phyloP scores from a whole-genome alignment of 2,113 vertebrate genomes.

The Ailurus styani region DNA sequence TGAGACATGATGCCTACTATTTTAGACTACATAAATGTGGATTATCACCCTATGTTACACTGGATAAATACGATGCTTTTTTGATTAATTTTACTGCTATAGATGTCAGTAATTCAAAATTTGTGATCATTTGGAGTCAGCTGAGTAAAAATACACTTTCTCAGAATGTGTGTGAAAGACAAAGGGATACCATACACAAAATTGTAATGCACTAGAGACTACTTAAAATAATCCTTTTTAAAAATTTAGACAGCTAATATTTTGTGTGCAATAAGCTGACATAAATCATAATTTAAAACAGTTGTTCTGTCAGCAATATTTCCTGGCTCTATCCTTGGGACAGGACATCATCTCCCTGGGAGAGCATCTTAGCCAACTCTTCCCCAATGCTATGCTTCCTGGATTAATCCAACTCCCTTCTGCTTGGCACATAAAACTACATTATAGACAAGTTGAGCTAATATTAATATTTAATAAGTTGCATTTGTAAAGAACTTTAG shows the following conservation, averaged over 20 bases:
- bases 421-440: not conserved
- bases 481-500: not conserved
- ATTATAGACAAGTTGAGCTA: not conserved
- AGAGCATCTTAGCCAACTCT: not conserved
- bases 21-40: not conserved
- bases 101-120: not conserved
- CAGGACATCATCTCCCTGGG: not conserved
- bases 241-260: not conserved
- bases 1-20: not conserved
- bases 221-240: not conserved
- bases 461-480: not conserved
- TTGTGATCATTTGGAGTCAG: not conserved
- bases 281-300: not conserved
- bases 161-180: not conserved
- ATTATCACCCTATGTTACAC: not conserved
- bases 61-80: not conserved
- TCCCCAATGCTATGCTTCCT: not conserved
- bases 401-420: not conserved
- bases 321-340: not conserved
- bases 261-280: not conserved
- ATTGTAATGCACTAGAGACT: not conserved
- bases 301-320: not conserved
- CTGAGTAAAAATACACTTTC: constrained; percentile 10
- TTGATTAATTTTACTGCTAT: not conserved
- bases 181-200: not conserved